Evolutionary conservation across 2,888 invertebrate species (phyloP).

Genomic region (Mystacides longicornis): DNA sequence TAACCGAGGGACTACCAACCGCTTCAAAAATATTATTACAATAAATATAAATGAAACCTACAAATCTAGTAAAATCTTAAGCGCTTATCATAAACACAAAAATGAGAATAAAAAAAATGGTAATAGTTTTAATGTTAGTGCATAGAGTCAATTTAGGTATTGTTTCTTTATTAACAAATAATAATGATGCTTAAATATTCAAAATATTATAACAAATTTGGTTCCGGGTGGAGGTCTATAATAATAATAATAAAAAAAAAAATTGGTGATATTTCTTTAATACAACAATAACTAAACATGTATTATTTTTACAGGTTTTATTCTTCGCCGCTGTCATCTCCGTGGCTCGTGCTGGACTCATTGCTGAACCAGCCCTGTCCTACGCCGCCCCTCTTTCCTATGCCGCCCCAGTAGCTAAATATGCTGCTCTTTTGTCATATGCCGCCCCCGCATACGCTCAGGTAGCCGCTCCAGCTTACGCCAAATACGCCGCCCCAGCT

Average conservation of each 20-base stretch:
- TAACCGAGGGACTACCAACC: too few relatives aligned
- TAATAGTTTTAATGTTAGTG: too few relatives aligned
- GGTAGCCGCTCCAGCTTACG: slow-evolving; percentile 30
- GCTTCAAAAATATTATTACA: too few relatives aligned
- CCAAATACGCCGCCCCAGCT: slow-evolving; percentile 20
- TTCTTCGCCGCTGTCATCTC: slow-evolving; percentile 43
- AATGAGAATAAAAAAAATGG: too few relatives aligned
- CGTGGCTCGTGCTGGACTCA: slow-evolving; percentile 31
- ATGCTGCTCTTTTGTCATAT: slow-evolving; percentile 11
- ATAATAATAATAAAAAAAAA: too few relatives aligned
- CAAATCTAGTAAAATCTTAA: too few relatives aligned
- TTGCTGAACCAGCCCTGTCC: slow-evolving; percentile 27
- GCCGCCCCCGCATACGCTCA: slow-evolving; percentile 30
- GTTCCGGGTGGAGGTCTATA: too few relatives aligned
- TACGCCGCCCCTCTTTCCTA: slow-evolving; percentile 21
- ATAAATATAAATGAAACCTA: too few relatives aligned
- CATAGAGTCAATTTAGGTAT: too few relatives aligned
- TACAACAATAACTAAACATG: slow-evolving; percentile 15
- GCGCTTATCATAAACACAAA: too few relatives aligned
- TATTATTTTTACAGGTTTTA: slow-evolving; percentile 41
- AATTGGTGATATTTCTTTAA: too few relatives aligned
- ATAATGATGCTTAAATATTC: neutral
- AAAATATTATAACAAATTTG: too few relatives aligned
- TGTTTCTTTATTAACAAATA: neutral
- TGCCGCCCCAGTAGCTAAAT: slow-evolving; percentile 14